A percentile compares a stretch with the other conserved stretches of the same genome.
phyloP scores from a whole-genome alignment of 2,797 vertebrate genomes.

The Cossypha caffra region DNA sequence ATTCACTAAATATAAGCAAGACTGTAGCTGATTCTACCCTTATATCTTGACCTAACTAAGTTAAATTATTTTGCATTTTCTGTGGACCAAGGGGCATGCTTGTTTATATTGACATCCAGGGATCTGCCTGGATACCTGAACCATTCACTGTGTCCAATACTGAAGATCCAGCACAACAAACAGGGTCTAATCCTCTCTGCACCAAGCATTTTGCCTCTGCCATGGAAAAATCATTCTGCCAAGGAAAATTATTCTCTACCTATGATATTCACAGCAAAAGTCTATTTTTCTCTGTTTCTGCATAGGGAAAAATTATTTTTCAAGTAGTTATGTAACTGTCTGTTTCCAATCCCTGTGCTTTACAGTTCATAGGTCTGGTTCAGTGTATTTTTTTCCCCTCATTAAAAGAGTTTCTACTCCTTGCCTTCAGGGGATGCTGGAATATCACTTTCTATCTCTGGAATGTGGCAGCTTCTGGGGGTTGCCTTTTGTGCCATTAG shows the following conservation, averaged over 20 bases:
- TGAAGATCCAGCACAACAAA: neutral
- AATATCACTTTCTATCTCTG: neutral
- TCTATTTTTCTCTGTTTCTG: neutral
- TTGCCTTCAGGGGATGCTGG: neutral
- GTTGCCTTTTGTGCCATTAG: neutral
- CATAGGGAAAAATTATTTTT: neutral
- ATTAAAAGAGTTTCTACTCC: neutral
- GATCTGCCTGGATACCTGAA: neutral
- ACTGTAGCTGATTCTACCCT: neutral
- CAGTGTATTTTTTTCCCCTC: rapidly evolving
- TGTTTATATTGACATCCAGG: neutral
- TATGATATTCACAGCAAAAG: neutral
- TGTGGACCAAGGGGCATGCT: rapidly evolving
- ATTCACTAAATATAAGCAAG: neutral
- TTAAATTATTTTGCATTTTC: neutral
- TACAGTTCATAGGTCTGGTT: neutral
- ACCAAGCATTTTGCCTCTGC: neutral
- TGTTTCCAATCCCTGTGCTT: neutral
- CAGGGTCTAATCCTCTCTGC: neutral
- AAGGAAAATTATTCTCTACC: neutral
- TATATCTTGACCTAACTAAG: neutral
- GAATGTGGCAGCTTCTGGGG: rapidly evolving
- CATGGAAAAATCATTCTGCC: neutral
- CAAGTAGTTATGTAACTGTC: neutral
- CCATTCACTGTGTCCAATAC: rapidly evolving